Percentiles rank a stretch among this genome's conserved stretches.
These are phyloP conservation scores for Eueides isabella DNA, from an alignment of 1,140 invertebrate genomes.

Conservation along the genomic window DNA sequence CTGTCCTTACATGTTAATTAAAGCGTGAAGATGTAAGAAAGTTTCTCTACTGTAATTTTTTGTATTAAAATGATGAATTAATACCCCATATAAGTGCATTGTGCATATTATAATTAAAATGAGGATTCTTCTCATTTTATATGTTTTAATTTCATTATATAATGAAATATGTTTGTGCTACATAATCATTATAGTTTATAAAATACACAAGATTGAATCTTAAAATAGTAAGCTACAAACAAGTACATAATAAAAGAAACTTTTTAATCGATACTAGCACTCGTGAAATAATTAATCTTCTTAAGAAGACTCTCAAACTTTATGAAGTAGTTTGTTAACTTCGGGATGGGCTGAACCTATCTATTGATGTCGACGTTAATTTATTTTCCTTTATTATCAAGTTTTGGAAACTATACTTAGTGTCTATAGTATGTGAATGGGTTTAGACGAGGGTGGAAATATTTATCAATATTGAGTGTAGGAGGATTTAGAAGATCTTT, in stretches of 20 bases:
- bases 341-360: slow-evolving; percentile 23
- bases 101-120: too few relatives aligned
- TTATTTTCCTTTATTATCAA: slow-evolving; percentile 22
- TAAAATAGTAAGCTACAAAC: not conserved
- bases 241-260: slow-evolving; percentile 24
- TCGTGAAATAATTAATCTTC: slow-evolving; percentile 40
- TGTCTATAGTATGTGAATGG: not conserved
- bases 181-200: not conserved
- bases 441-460: not conserved
- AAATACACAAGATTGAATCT: slow-evolving; percentile 19
- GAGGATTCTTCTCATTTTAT: too few relatives aligned
- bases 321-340: slow-evolving; percentile 36
- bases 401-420: slow-evolving; percentile 18
- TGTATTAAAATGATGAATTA: too few relatives aligned
- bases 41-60: too few relatives aligned
- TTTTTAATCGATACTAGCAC: slow-evolving; percentile 36
- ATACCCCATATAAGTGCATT: too few relatives aligned
- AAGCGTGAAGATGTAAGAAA: too few relatives aligned
- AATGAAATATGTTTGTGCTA: too few relatives aligned
- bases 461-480: too few relatives aligned
- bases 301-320: slow-evolving; percentile 25
- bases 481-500: too few relatives aligned
- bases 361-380: slow-evolving; percentile 26
- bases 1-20: too few relatives aligned
- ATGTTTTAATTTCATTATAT: too few relatives aligned